Conservation (phyloP, 2,113 vertebrate genomes). For the Coturnix japonica region DNA sequence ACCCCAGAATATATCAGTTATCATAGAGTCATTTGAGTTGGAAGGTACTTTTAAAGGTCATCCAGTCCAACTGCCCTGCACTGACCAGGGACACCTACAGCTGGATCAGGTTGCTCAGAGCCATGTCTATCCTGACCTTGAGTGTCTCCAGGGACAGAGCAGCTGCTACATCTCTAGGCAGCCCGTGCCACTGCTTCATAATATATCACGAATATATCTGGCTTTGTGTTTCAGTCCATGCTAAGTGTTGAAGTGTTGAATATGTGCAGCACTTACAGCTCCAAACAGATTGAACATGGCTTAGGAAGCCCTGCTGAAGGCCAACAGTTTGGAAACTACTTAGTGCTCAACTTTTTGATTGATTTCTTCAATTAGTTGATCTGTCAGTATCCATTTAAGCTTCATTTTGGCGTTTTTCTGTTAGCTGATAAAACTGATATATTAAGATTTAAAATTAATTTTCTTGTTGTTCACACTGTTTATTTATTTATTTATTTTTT, state of each 20-base stretch:
- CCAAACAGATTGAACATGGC: neutral
- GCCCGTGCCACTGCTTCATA: no score
- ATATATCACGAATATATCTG: neutral
- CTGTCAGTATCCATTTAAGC: neutral
- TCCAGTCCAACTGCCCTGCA: no score
- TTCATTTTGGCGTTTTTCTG: neutral
- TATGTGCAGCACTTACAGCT: neutral
- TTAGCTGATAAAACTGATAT: neutral
- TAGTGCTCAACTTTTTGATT: neutral
- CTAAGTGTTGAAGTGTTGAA: neutral
- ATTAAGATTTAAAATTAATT: neutral
- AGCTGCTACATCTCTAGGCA: no score
- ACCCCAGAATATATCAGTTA: neutral
- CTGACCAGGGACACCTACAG: no score
- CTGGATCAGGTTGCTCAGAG: no score
- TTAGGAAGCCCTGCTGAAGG: neutral
- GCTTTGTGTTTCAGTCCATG: neutral
- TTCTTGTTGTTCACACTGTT: neutral
- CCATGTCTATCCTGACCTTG: no score
- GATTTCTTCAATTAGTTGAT: neutral
- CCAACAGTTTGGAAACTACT: neutral
- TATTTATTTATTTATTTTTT: neutral
- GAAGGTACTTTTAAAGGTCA: no score
- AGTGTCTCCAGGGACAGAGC: no score
- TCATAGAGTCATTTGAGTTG: no score